These are phyloP conservation scores for Cremastinae sp. DNA, from an alignment of 2,888 invertebrate species.

Conservation along the genomic window DNA sequence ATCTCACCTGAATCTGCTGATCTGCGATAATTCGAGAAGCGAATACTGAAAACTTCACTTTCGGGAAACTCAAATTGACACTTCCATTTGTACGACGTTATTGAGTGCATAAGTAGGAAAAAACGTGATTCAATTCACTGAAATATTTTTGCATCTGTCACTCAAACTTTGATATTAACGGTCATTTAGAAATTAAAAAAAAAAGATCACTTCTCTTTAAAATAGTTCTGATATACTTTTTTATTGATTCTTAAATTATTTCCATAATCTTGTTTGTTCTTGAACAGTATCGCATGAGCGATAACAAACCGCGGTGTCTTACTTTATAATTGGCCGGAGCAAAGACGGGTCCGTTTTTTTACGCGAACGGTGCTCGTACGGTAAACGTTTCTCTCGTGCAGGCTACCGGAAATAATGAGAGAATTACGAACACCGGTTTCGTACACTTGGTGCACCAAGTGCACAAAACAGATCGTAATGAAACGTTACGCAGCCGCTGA, in stretches of 20 bases:
- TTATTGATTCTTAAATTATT: too few relatives aligned
- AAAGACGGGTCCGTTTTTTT: conserved; percentile 28
- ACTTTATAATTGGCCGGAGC: conserved; percentile 24
- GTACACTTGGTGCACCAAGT: conserved; percentile 26
- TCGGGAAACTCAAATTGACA: conserved; percentile 36
- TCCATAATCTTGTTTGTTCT: background rate
- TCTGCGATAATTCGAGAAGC: conserved; percentile 16
- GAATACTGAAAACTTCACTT: conserved; percentile 24
- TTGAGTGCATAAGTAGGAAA: background rate
- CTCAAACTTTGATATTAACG: background rate
- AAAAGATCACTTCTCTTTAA: conserved; percentile 15
- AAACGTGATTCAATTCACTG: conserved; percentile 36
- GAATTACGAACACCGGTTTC: conserved; percentile 29
- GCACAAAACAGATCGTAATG: conserved; percentile 48
- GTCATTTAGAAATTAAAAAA: too few relatives aligned
- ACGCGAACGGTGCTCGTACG: conserved; percentile 34
- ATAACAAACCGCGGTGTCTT: conserved; percentile 17
- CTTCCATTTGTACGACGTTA: conserved; percentile 47
- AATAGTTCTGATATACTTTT: too few relatives aligned
- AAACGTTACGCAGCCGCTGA: conserved; percentile 49
- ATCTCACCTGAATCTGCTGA: conserved; percentile 48
- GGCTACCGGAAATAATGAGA: conserved; percentile 61
- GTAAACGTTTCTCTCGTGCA: conserved; percentile 24
- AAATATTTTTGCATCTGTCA: conserved; percentile 8
- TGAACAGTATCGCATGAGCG: conserved; percentile 18